Evolutionary conservation across 2,888 invertebrate species (phyloP).

Genomic region (Yponomeuta cagnagella): DNA sequence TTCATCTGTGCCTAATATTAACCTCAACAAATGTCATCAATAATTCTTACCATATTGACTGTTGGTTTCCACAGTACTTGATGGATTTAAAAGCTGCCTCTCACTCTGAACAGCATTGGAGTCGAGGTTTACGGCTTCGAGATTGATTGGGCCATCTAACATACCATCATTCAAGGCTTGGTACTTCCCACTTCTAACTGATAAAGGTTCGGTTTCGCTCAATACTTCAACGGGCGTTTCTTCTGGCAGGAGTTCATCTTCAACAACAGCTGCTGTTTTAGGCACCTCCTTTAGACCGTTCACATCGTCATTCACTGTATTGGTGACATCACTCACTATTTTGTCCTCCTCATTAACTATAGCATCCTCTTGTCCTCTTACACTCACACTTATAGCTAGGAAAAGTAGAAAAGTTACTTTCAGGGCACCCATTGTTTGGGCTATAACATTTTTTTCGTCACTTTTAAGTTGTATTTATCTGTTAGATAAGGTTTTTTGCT

Average conservation of each 20-base stretch:
- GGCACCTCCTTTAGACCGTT: constrained; percentile 22
- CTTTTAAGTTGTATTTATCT: constrained; percentile 38
- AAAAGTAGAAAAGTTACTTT: constrained; percentile 43
- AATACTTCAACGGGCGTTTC: constrained; percentile 44
- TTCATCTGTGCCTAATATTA: too few species aligned
- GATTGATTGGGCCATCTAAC: constrained; percentile 36
- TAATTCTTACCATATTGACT: constrained; percentile 54
- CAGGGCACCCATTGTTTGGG: constrained; percentile 53
- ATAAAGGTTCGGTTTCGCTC: constrained; percentile 34
- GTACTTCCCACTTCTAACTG: constrained; percentile 61
- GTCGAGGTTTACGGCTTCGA: constrained; percentile 44
- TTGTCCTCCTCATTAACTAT: constrained; percentile 41
- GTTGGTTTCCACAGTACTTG: constrained; percentile 45
- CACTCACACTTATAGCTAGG: constrained; percentile 55
- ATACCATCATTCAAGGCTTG: constrained; percentile 50
- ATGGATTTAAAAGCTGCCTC: constrained; percentile 44
- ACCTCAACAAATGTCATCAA: background rate
- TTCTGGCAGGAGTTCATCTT: constrained; percentile 27
- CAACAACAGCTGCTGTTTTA: background rate
- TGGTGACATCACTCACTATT: constrained; percentile 31
- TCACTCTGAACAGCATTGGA: constrained; percentile 44
- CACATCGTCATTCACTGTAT: constrained; percentile 24
- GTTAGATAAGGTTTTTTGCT: constrained; percentile 39
- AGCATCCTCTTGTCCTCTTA: constrained; percentile 48
- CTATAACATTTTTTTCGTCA: constrained; percentile 38